Base-by-base conservation (phyloP, 2,888 invertebrate species). In the Abrostola tripartita region DNA sequence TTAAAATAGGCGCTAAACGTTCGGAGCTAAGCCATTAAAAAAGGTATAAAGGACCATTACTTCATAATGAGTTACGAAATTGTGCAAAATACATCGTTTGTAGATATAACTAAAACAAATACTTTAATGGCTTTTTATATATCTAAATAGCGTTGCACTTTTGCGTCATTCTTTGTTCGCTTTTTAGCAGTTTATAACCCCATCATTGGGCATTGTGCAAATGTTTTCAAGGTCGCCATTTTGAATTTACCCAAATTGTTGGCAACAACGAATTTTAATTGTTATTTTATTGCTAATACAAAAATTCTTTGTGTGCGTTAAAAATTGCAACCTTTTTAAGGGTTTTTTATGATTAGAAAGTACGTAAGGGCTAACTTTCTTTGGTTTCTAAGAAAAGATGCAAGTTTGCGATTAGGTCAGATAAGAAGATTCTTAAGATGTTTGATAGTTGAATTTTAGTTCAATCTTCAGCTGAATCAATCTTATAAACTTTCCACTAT, bases 301-400 rank as follows among this genome's bases (percentile, higher is more conserved):
- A 71, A 56, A 50, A 56, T 49, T 65, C 63, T 67, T 82, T 83
- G 71, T 83, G 65, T 65, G 38, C 41, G 42, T 66, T 63, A 86
- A 89, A 66, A 86, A 84, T 86, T 79, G 85, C 86, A 78, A 82
- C 65, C 78, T 83, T 85, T 85, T 78, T 78, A 60, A 51, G 50
- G 51, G 9, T 61, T 78, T 85, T 88, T 86, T 85, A 81, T 70
- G 73, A 82, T 85, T 88, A 86, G 89, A 92, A 91, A 91, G 90
- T 76, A 57, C n/a, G 73, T 67, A 77, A 82, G 79, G 80, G 72
- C 63, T 65, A 62, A 78, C 79, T 83, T 82, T 82, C 76, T 79
- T 68, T 24, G 14, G 52, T 71, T 79, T 78, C 75, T 71, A 37
- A 37, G 76, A 82, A 79, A 35, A 51, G 24, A 67, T 65, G 38